These are phyloP conservation scores for Argyra leucocephala DNA, from an alignment of 2,888 invertebrate species.

Conservation along the genomic window DNA sequence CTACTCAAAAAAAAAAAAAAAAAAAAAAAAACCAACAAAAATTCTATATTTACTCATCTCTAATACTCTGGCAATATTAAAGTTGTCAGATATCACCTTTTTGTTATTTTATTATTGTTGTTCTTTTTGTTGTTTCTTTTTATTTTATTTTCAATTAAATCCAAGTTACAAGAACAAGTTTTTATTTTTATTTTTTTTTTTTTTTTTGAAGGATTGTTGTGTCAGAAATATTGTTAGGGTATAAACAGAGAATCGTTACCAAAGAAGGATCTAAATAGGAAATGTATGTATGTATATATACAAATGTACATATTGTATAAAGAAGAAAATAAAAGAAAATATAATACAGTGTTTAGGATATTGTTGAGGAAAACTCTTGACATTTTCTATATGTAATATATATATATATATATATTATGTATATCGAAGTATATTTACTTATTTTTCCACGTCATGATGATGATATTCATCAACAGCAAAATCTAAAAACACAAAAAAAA, in stretches of 20 bases:
- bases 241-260: too few species aligned
- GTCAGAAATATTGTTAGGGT: too few species aligned
- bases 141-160: background rate
- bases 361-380: background rate
- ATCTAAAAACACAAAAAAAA: background rate
- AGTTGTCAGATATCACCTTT: conserved; percentile 1
- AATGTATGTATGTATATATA: background rate
- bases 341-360: background rate
- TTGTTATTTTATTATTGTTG: background rate
- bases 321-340: background rate
- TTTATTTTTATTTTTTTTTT: background rate
- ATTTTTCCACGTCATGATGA: conserved; percentile 6
- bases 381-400: background rate
- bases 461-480: background rate
- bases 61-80: background rate
- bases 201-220: too few species aligned
- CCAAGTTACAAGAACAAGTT: background rate
- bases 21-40: background rate
- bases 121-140: background rate
- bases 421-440: background rate
- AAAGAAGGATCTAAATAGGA: too few species aligned
- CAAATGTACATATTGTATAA: background rate
- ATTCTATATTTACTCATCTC: background rate
- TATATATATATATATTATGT: background rate
- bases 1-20: background rate